Conservation (phyloP, 2,113 vertebrate genomes). For the Pongo pygmaeus region DNA sequence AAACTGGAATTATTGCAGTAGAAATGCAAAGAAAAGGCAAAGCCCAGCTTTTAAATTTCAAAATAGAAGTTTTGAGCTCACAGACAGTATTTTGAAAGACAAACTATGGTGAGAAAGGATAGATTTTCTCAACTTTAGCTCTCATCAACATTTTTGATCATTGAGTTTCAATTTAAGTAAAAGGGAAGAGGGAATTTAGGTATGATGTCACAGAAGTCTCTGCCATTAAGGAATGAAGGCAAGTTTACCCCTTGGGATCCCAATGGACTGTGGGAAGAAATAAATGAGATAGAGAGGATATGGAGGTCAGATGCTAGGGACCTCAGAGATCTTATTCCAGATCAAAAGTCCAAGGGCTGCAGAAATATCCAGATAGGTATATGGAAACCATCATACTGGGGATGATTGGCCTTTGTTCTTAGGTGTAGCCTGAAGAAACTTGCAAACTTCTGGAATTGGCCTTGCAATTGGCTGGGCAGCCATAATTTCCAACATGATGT, state of each 20-base stretch:
- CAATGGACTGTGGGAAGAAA: neutral
- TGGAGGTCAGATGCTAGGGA: neutral
- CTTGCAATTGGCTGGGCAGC: neutral
- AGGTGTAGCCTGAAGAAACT: neutral
- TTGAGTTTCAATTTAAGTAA: neutral
- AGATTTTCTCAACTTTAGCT: conserved; percentile 1
- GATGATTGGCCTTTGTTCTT: neutral
- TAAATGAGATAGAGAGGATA: neutral
- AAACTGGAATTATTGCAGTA: neutral
- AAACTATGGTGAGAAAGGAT: neutral
- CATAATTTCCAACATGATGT: neutral
- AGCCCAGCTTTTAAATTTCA: neutral
- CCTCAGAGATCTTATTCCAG: neutral
- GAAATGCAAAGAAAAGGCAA: conserved; percentile 5
- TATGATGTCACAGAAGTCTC: neutral
- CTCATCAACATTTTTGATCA: neutral
- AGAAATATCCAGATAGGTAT: neutral
- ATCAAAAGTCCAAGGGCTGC: neutral
- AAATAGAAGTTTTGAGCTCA: neutral
- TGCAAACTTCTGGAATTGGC: neutral
- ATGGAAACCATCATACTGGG: neutral
- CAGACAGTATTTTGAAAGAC: neutral
- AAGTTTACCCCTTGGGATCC: neutral
- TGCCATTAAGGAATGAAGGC: neutral
- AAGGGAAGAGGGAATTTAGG: neutral